phyloP scores from a whole-genome alignment of 1,140 invertebrate species.

The Caenorhabditis brenneri region DNA sequence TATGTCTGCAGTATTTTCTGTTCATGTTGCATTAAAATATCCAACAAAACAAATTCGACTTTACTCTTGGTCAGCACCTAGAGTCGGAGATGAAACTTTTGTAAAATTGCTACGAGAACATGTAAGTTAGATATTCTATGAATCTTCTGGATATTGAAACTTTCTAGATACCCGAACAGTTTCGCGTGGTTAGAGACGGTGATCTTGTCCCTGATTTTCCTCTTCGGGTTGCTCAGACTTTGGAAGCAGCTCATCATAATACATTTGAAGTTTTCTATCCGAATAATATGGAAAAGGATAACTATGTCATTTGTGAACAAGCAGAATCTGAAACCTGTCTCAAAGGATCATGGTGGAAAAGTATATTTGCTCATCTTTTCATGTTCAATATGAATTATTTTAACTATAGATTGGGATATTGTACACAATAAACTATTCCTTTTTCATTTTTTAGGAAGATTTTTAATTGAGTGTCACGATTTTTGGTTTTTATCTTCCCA shows the following conservation, averaged over 20 bases:
- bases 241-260: neutral
- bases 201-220: neutral
- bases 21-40: neutral
- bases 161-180: neutral
- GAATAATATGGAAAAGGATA: neutral
- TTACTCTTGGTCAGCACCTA: neutral
- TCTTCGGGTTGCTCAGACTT: neutral
- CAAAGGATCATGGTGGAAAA: neutral
- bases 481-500: too few species aligned
- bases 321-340: neutral
- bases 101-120: neutral
- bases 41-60: neutral
- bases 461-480: too few species aligned
- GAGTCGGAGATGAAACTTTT: neutral
- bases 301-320: neutral
- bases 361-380: neutral
- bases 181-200: neutral
- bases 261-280: neutral
- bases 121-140: neutral
- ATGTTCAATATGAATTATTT: slow-evolving; percentile 1
- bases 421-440: too few species aligned
- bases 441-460: too few species aligned
- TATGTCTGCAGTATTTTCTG: neutral
- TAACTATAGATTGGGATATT: neutral
- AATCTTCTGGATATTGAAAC: neutral